phyloP scores from a whole-genome alignment of 2,113 vertebrate genomes.

The Paracanthobrama guichenoti region DNA sequence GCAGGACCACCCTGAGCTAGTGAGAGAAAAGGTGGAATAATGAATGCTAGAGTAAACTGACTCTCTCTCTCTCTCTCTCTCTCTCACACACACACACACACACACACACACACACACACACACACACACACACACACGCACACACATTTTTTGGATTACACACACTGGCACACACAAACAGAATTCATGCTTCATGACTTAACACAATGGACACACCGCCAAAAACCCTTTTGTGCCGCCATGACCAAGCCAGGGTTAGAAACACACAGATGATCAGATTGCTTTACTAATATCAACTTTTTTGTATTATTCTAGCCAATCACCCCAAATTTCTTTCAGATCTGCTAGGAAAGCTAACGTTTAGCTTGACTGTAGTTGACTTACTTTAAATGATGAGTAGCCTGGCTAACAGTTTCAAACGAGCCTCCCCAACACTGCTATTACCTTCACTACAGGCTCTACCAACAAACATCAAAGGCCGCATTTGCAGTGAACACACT shows the following conservation, averaged over 20 bases:
- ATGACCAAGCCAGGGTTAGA: slow-evolving; percentile 34
- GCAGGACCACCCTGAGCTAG: slow-evolving; percentile 68
- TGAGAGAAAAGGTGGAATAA: slow-evolving; percentile 33
- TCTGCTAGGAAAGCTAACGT: neutral
- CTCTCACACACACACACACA: neutral
- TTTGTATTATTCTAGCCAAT: neutral
- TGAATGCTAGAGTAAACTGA: slow-evolving; percentile 42
- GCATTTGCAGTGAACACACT: neutral
- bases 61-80: slow-evolving; percentile 12
- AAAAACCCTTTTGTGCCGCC: slow-evolving; percentile 40
- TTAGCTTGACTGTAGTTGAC: neutral
- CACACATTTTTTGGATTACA: neutral
- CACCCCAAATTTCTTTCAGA: neutral
- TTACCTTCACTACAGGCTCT: neutral
- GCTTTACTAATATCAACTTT: neutral
- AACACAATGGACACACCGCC: slow-evolving; percentile 39
- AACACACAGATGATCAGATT: slow-evolving; percentile 25
- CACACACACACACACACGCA: neutral
- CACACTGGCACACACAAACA: slow-evolving; percentile 33
- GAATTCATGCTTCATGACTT: slow-evolving; percentile 42
- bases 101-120: neutral
- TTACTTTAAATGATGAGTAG: slow-evolving; percentile 6
- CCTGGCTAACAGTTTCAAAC: slow-evolving; percentile 1
- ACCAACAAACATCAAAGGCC: slow-evolving; percentile 22
- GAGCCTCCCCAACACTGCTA: neutral